Conservation (phyloP, 2,113 vertebrate genomes). For the Vanacampus margaritifer region DNA sequence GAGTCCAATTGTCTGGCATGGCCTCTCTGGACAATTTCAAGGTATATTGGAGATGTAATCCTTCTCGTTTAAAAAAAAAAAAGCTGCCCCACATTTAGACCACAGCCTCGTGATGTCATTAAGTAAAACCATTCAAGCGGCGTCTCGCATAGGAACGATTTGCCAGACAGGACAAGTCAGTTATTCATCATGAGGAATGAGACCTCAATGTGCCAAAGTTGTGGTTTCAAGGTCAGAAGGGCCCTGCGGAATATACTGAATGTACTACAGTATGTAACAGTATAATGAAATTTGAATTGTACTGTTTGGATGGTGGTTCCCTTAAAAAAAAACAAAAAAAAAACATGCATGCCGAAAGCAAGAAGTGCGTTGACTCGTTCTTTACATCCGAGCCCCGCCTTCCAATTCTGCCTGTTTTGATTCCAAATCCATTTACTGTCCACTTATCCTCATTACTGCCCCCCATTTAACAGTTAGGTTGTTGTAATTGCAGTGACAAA, state of each 20-base stretch:
- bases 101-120: constrained; percentile 47
- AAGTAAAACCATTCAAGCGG: constrained; percentile 33
- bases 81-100: constrained; percentile 16
- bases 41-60: constrained; percentile 31
- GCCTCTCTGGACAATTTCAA: constrained; percentile 5
- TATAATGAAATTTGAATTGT: neutral
- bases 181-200: constrained; percentile 21
- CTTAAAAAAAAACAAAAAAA: constrained; percentile 8
- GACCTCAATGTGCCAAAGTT: constrained; percentile 23
- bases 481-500: constrained; percentile 2
- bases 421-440: neutral
- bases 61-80: constrained; percentile 19
- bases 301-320: neutral
- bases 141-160: constrained; percentile 3
- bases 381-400: neutral
- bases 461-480: neutral
- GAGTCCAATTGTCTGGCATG: constrained; percentile 23
- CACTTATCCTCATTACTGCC: neutral
- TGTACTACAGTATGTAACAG: neutral
- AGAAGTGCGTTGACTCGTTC: too few relatives aligned
- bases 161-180: constrained; percentile 21
- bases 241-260: neutral
- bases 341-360: neutral
- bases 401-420: neutral
- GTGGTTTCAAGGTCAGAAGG: constrained; percentile 12